A percentile compares a stretch with the other conserved stretches of the same genome.
phyloP scores from a whole-genome alignment of 2,888 invertebrate species.

The Tigriopus californicus region DNA sequence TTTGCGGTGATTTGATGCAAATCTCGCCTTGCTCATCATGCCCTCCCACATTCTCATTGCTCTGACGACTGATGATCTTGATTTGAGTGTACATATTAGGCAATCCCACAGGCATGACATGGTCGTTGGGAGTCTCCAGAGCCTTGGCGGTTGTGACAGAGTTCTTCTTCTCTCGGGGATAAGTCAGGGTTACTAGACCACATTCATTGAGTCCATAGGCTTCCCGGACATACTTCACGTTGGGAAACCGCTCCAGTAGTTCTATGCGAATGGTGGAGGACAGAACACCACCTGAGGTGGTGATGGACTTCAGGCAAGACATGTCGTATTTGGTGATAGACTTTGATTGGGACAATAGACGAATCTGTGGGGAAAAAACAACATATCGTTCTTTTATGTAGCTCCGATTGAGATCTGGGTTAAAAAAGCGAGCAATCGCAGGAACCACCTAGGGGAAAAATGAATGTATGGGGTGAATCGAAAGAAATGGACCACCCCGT shows the following conservation, averaged over 20 bases:
- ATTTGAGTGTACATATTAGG: slow-evolving; percentile 14
- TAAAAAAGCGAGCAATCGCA: no score
- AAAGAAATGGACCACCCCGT: no score
- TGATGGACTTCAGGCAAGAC: not conserved
- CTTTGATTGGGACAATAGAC: slow-evolving; percentile 7
- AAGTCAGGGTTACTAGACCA: slow-evolving; percentile 11
- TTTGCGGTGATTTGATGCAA: slow-evolving; percentile 11
- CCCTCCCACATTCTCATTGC: slow-evolving; percentile 1
- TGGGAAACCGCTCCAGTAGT: slow-evolving; percentile 3
- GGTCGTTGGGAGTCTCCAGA: slow-evolving; percentile 12
- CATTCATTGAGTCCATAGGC: slow-evolving; percentile 13
- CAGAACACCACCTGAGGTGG: slow-evolving; percentile 4
- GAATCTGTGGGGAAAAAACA: not conserved
- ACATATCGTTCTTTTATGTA: no score
- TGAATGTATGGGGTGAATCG: no score
- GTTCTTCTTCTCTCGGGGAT: slow-evolving; percentile 15
- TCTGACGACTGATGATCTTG: slow-evolving; percentile 12
- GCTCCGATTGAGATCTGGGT: no score
- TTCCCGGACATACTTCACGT: slow-evolving; percentile 10
- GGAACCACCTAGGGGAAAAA: no score
- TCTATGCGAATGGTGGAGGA: not conserved
- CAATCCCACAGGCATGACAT: slow-evolving; percentile 13
- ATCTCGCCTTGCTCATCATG: slow-evolving; percentile 14
- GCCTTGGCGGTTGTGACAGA: not conserved
- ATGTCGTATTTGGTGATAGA: slow-evolving; percentile 2